These are phyloP conservation scores for Fistularia commersonii DNA, from an alignment of 2,797 vertebrate genomes.

Conservation along the genomic window DNA sequence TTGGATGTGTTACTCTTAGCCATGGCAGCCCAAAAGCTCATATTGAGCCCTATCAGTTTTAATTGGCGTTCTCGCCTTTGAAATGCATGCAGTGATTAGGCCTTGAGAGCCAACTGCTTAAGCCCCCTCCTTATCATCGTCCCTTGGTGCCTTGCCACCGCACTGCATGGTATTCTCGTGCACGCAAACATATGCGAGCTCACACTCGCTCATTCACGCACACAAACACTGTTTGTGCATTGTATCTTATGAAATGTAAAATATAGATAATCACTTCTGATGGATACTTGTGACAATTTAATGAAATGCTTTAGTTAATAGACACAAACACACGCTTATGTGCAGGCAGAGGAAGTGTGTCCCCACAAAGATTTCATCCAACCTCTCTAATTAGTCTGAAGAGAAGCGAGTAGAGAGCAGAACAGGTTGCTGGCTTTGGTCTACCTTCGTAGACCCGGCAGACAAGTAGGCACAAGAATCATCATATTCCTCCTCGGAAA, in stretches of 20 bases:
- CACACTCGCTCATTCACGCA: slow-evolving; percentile 7
- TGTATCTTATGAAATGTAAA: no score
- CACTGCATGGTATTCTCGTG: slow-evolving; percentile 13
- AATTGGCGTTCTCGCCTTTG: slow-evolving; percentile 74
- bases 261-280: no score
- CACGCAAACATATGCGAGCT: slow-evolving; percentile 19
- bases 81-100: slow-evolving; percentile 72
- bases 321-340: not conserved
- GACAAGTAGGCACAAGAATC: slow-evolving; percentile 55
- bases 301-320: no score
- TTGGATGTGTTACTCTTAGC: slow-evolving; percentile 51
- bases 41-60: slow-evolving; percentile 75
- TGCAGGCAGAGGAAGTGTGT: not conserved
- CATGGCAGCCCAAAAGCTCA: slow-evolving; percentile 64
- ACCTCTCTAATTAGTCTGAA: slow-evolving; percentile 65
- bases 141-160: slow-evolving; percentile 50
- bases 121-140: slow-evolving; percentile 65
- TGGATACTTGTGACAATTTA: no score
- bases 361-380: slow-evolving; percentile 2
- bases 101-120: slow-evolving; percentile 56
- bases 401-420: slow-evolving; percentile 60
- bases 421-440: slow-evolving; percentile 51
- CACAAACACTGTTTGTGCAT: not conserved
- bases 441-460: slow-evolving; percentile 53
- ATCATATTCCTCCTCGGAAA: slow-evolving; percentile 47